phyloP scores from a whole-genome alignment of 2,888 invertebrate species.

The Meteorus cinctellus region DNA sequence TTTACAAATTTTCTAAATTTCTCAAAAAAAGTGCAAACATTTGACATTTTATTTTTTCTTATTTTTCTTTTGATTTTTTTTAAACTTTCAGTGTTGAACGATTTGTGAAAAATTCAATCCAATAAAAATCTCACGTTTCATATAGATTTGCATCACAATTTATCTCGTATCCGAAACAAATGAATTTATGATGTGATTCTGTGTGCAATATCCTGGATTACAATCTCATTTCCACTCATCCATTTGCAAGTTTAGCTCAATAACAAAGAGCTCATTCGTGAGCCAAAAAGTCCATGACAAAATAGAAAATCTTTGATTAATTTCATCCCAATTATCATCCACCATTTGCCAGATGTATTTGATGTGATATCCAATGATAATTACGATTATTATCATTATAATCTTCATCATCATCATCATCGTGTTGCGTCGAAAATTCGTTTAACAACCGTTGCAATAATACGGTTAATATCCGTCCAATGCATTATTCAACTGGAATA shows the following conservation, averaged over 20 bases:
- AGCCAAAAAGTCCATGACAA: neutral
- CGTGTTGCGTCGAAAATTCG: neutral
- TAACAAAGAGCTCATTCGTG: no score
- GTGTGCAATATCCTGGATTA: neutral
- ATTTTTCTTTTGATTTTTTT: no score
- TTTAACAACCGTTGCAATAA: neutral
- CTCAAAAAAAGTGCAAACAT: no score
- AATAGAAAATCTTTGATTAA: neutral
- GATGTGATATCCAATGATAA: neutral
- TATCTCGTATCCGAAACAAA: no score
- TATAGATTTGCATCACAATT: no score
- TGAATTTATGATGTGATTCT: neutral
- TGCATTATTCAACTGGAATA: slow-evolving; percentile 11
- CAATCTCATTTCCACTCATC: no score
- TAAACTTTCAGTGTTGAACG: no score
- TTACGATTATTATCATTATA: neutral
- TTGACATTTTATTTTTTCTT: no score
- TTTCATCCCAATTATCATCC: neutral
- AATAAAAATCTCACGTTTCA: no score
- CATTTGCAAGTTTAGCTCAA: no score
- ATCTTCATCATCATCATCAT: neutral
- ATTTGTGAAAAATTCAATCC: no score
- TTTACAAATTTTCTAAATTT: no score
- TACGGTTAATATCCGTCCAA: slow-evolving; percentile 10
- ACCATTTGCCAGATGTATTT: neutral